These are phyloP conservation scores for Caracal caracal DNA, from an alignment of 2,113 vertebrate species.

Conservation along the genomic window DNA sequence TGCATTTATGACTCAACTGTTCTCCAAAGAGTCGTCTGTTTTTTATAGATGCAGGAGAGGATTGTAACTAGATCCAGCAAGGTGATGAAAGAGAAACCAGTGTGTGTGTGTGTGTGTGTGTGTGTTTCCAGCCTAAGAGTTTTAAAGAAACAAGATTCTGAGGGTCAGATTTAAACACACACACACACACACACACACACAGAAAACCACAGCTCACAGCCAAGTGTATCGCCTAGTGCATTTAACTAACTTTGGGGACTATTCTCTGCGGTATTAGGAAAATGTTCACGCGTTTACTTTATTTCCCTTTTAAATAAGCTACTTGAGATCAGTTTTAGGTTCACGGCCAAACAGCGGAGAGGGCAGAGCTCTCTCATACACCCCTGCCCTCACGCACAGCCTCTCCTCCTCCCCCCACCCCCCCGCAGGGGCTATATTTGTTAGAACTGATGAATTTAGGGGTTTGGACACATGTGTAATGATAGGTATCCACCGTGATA, in stretches of 20 bases:
- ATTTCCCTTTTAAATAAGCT: background rate
- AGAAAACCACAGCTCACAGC: background rate
- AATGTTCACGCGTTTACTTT: background rate
- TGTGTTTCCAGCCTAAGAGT: background rate
- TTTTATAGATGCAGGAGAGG: background rate
- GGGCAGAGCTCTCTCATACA: background rate
- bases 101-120: too few relatives aligned
- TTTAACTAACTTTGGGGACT: background rate
- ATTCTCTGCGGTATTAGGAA: background rate
- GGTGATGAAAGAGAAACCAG: background rate
- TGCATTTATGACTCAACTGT: slow-evolving; percentile 14
- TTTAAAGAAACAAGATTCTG: slow-evolving; percentile 50
- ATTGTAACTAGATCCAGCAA: background rate
- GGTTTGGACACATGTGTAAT: background rate
- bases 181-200: background rate
- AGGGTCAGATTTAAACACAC: background rate
- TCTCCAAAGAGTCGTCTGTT: slow-evolving; percentile 24
- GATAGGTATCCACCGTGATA: accelerated
- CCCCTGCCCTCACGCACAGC: background rate
- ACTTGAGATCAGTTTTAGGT: background rate
- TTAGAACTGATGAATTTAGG: accelerated
- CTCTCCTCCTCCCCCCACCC: too few relatives aligned
- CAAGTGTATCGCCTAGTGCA: background rate
- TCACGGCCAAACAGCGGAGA: background rate
- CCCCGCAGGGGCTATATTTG: background rate